Conservation (phyloP, 2,797 vertebrate genomes). For the Fringilla coelebs region DNA sequence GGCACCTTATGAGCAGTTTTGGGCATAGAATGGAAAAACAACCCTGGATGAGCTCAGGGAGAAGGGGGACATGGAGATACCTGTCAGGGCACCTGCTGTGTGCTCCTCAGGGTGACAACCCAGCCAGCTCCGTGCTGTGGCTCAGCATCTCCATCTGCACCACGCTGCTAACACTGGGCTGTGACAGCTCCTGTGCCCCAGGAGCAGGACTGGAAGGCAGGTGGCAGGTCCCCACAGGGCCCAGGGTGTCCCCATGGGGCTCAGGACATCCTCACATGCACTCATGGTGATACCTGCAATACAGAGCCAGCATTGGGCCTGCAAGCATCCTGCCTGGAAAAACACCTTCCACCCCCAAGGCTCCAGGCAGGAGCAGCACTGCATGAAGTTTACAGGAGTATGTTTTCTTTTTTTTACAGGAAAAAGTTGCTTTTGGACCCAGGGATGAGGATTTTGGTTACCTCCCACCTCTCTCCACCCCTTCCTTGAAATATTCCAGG, state of each 20-base stretch:
- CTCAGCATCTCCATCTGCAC: neutral
- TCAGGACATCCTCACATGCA: rapidly evolving
- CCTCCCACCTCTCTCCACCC: neutral
- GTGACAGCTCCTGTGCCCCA: neutral
- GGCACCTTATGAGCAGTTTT: neutral
- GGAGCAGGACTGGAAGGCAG: neutral
- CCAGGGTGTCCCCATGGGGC: neutral
- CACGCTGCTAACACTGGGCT: neutral
- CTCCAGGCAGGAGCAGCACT: neutral
- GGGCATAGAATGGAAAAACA: neutral
- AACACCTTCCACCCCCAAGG: rapidly evolving
- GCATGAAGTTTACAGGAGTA: rapidly evolving
- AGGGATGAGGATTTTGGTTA: neutral
- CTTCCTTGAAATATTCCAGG: neutral
- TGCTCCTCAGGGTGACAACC: neutral
- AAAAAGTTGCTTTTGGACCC: neutral
- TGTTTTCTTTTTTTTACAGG: neutral
- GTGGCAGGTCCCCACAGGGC: neutral
- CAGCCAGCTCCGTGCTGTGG: rapidly evolving
- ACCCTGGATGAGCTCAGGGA: rapidly evolving
- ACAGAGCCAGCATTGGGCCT: neutral
- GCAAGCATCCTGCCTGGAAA: neutral
- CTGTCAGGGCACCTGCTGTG: neutral
- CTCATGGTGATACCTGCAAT: neutral
- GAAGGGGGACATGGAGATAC: neutral